Evolutionary conservation across 2,113 vertebrate genomes (phyloP), one percentile per base, ranked within the genome.

Genomic region (Boleophthalmus pectinirostris): DNA sequence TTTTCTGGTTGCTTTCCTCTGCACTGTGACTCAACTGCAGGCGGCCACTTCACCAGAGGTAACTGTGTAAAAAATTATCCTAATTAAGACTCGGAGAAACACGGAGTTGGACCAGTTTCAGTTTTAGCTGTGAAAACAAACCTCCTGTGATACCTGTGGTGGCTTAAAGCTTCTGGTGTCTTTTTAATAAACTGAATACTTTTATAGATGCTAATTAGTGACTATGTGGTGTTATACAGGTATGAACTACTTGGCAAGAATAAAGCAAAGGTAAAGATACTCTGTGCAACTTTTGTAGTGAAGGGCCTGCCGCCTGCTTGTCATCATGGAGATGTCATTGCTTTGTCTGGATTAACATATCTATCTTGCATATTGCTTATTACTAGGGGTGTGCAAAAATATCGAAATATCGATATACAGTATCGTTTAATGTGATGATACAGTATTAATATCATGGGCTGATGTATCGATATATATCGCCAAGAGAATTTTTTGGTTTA

Each of bases 1-100:
- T 76, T 64, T 67, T 47, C 74, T 58, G 25, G 64, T 71, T 80
- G 71, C 69, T 78, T 72, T 83, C 69, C 73, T 64, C 75, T 77
- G 73, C 56, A 11, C 68, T 51, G 70, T 71, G 33, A 64, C 61
- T 79, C 75, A 74, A 81, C 75, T 21, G 43, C 51, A 54, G 66
- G 51, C 60, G 45, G 23, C 78, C 33, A 63, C 24, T 72, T 53
- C 60, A 74, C 74, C 70, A 79, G 56, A 63, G 65, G 15, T 54
- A 85, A 74, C 57, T 81, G 74, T 82, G 68, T 33, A 64, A 68
- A 72, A 83, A 64, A 65, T 71, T 21, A 76, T 70, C 46, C 58
- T 70, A 68, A 85, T 80, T 71, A 75, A 74, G 70, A 47, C 33
- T 9, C 68, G 25, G 45, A 63, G 54, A 73, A 69, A 66, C 35